Evolutionary conservation across 2,888 invertebrate genomes (phyloP), one percentile per base, ranked within the genome.

Genomic region (Rhingia campestris): DNA sequence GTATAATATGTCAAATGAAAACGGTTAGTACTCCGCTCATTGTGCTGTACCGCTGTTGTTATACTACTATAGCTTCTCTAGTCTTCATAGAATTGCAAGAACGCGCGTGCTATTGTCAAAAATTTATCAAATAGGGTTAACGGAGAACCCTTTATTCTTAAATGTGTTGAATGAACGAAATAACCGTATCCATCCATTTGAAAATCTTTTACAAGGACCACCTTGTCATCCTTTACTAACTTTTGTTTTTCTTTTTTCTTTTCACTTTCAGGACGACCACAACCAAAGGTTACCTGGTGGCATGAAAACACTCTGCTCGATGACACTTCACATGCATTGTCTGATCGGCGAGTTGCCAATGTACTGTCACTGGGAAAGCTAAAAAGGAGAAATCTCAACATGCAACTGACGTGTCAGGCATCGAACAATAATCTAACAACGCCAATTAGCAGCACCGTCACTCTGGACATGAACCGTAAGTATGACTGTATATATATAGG

Each of bases 401-500:
- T 91, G 91, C 91, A 86, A 92, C 94, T 87, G 92, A 95, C 91
- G 93, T 95, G 95, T 89, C 93, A 93, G 88, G 95, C 95, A 51
- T 92, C 93, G 86, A 95, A 95, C 91, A 95, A 95, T 90, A 93
- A 95, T 87, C 92, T 93, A 88, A 94, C 94, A 53, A 90, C 92
- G 69, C 95, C 95, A 70, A 92, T 95, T 86, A 93, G 94, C 81
- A 94, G 94, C 86, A 94, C 94, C 80, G 93, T 95, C 86, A 93
- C 93, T 54, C 91, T 95, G 86, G 94, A 95, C 90, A 94, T 95
- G 93, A 93, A 93, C 88, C 92, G 95, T 95, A 90, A 94, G 95
- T 94, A 86, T 64, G 12, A 32, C 35, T 69, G 56, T 32, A 54
- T 49, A 22, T 37, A 14, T 14, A 33, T 32, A 43, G 33, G 3